Evolutionary conservation across 2,113 vertebrate species (phyloP).

Genomic region (Podarcis cretensis): DNA sequence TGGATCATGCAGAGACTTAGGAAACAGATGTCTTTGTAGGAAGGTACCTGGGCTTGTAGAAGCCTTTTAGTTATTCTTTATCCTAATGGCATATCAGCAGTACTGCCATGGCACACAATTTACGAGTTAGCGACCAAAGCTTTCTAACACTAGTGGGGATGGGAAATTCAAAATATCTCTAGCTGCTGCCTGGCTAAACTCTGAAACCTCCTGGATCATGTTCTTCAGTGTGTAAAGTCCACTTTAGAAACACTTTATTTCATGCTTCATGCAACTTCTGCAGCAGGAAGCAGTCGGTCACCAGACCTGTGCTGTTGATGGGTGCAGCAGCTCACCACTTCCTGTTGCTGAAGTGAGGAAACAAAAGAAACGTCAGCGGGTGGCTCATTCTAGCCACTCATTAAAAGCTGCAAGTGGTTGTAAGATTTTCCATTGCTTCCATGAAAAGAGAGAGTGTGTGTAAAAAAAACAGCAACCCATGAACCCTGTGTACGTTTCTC

Average conservation of each 20-base stretch:
- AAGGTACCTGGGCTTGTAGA: neutral
- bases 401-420: conserved; percentile 5
- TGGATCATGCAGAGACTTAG: neutral
- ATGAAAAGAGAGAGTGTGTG: neutral
- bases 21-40: neutral
- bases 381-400: conserved; percentile 26
- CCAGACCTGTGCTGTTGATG: conserved; percentile 13
- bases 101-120: neutral
- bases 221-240: neutral
- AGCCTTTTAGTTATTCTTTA: neutral
- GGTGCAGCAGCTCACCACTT: conserved; percentile 59
- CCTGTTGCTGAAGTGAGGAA: conserved; percentile 59
- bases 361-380: conserved; percentile 43
- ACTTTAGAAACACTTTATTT: neutral
- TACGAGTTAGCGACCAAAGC: neutral
- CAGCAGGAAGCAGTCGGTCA: conserved; percentile 62
- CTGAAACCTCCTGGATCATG: neutral
- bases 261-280: neutral
- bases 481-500: neutral
- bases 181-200: neutral
- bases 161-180: neutral
- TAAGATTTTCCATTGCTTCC: neutral
- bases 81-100: neutral
- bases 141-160: neutral
- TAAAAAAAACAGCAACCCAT: neutral